Base-by-base conservation (phyloP, 2,888 invertebrate species). In the Cynaeus angustus region DNA sequence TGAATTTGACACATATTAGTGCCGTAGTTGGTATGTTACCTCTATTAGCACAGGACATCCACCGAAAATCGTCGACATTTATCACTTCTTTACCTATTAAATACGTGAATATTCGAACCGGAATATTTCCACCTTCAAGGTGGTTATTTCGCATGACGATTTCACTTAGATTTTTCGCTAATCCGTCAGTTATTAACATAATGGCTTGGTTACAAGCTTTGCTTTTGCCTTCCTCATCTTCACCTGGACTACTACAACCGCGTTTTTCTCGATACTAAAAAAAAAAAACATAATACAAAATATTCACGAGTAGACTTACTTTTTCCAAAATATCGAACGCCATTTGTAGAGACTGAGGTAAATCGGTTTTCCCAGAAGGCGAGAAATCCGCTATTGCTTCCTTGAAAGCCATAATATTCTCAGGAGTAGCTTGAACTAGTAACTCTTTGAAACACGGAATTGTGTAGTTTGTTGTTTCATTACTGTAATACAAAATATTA, bases 111-210 rank as follows among this genome's bases (percentile, higher is more conserved):
- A 99, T 91, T 72, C 99, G 89, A 0, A 98, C 95, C 66, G 97
- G 93, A 79, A 91, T 92, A 73, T 89, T 92, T 12, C 87, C 90
- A 72, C 92, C 91, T 71, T 87, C 87, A 70, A 92, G 91, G 72
- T 87, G 87, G 83, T 98, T 98, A 85, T 95, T 91, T 74, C 89
- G 86, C 72, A 92, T 88, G 80, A 98, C 96, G 2, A 96, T 89
- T 77, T 96, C 93, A 9, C 95, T 94, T 74, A 94, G 89, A 83
- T 95, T 96, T 53, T 94, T 93, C 0, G 97, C 92, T 1, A 97
- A 94, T 48, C 97, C 97, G 85, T 99, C 99, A 0, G 99, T 98
- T 72, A 99, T 91, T 66, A 99, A 86, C 97, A 99, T 98, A 71
- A 99, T 96, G 26, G 96, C 92, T 85, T 97, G 97, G 86, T 98